Evolutionary conservation across 2,113 vertebrate genomes (phyloP).

Genomic region (Salvelinus namaycush): DNA sequence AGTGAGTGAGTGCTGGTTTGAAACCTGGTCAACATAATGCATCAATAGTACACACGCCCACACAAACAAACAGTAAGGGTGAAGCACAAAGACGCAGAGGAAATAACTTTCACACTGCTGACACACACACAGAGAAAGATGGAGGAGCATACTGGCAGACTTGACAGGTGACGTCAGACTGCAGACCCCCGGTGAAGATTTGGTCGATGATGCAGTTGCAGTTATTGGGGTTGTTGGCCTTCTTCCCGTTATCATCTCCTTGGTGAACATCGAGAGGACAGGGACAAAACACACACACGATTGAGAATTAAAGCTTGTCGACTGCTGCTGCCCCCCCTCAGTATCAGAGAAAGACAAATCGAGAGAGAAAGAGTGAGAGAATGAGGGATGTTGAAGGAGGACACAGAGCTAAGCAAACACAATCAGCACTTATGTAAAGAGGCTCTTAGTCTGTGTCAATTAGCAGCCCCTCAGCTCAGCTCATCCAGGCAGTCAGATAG

Average conservation of each 20-base stretch:
- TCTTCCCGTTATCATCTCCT: slow-evolving; percentile 91
- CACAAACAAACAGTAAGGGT: not conserved
- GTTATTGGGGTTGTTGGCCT: slow-evolving; percentile 93
- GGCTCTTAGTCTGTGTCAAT: not conserved
- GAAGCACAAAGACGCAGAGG: not conserved
- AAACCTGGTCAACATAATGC: not conserved
- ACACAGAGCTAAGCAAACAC: not conserved
- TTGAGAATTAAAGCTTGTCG: not conserved
- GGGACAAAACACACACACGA: slow-evolving; percentile 7
- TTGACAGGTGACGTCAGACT: slow-evolving; percentile 92
- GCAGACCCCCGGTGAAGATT: slow-evolving; percentile 91
- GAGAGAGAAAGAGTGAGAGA: slow-evolving; percentile 2
- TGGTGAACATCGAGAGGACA: not conserved
- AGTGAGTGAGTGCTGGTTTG: not conserved
- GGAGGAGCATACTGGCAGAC: slow-evolving; percentile 85
- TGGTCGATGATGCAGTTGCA: slow-evolving; percentile 95
- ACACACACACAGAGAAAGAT: slow-evolving; percentile 6
- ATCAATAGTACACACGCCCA: not conserved
- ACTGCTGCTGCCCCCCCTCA: not conserved
- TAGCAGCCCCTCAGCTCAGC: not conserved
- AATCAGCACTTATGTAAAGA: slow-evolving; percentile 3
- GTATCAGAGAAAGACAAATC: slow-evolving; percentile 3
- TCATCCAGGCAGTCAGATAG: not conserved
- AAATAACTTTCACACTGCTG: not conserved
- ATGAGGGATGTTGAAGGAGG: not conserved